These are phyloP conservation scores for Hypsopygia costalis DNA, from an alignment of 2,888 invertebrate species.

Conservation along the genomic window DNA sequence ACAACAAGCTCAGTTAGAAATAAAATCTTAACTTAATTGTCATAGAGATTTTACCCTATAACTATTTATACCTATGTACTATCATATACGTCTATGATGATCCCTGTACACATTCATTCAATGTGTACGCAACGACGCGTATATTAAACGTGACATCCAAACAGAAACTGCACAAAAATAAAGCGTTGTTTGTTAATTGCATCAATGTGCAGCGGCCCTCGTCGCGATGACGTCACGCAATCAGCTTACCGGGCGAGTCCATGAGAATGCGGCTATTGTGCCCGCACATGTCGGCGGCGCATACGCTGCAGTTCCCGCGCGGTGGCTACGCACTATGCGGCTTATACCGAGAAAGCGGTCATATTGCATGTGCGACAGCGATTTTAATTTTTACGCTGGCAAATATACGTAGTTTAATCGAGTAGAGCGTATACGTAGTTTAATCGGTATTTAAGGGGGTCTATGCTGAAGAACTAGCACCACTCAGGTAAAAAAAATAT, in stretches of 20 bases:
- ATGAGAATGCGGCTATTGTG: constrained; percentile 80
- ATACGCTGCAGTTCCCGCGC: constrained; percentile 49
- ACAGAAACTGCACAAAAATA: constrained; percentile 10
- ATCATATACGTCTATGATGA: background rate
- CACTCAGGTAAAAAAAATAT: too few relatives aligned
- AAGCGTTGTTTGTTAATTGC: constrained; percentile 27
- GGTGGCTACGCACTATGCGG: constrained; percentile 23
- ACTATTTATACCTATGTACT: too few relatives aligned
- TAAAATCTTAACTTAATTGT: too few relatives aligned
- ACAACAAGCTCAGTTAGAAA: too few relatives aligned
- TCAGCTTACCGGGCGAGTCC: constrained; percentile 77
- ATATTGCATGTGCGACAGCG: constrained; percentile 15
- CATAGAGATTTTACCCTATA: too few relatives aligned
- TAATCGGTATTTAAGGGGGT: too few relatives aligned
- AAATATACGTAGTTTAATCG: too few relatives aligned
- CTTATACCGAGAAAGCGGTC: constrained; percentile 33
- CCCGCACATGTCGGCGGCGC: constrained; percentile 67
- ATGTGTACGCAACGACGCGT: background rate
- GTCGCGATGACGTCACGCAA: constrained; percentile 73
- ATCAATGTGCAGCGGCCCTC: constrained; percentile 37
- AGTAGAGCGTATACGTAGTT: too few relatives aligned
- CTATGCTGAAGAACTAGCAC: too few relatives aligned
- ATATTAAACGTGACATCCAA: constrained; percentile 1
- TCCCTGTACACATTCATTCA: constrained; percentile 3
- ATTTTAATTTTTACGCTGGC: background rate